Evolutionary conservation across 2,888 invertebrate species (phyloP), one percentile per base, ranked within the genome.

Genomic region (Torymus aiolomorphi): DNA sequence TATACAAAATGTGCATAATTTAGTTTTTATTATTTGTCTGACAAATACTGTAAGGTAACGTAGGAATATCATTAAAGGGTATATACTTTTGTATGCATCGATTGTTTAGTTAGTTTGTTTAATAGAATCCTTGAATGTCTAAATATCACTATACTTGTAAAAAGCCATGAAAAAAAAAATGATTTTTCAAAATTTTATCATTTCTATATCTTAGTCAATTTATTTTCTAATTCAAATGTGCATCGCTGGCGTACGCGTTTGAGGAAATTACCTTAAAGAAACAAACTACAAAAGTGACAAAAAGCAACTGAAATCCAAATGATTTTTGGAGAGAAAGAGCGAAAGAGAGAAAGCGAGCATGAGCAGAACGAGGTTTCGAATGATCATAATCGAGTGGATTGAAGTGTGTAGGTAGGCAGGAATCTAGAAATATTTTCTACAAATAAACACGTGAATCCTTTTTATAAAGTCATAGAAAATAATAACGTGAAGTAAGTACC

Each of bases 391-490:
- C 61, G 76, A 73, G 72, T 77, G 81, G 76, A 31, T 77, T 79
- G 49, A 80, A 82, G 75, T 80, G 74, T 83, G 70, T 83, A 80
- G 80, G 82, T 84, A 84, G 83, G 82, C 82, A 82, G 84, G 85
- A 83, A 83, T 82, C 84, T 85, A 85, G 82, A 86, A 82, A 86
- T 86, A 86, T 86, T 87, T 87, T 86, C 84, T 86, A 85, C 84
- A 84, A 84, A 82, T 83, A 84, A 82, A 83, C 77, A 80, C 80
- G 83, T 82, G 76, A 78, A 82, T 84, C 84, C 83, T 86, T 86
- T 87, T 85, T 86, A 85, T 83, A 85, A 82, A 78, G 74, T 80
- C 76, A 80, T 78, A 78, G 75, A 76, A 74, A 72, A 78, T 80
- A 80, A 78, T 80, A 80, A 56, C 78, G 74, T 24, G 75, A 80